Base-by-base conservation (phyloP, 2,888 invertebrate species). In the Acronicta aceris region DNA sequence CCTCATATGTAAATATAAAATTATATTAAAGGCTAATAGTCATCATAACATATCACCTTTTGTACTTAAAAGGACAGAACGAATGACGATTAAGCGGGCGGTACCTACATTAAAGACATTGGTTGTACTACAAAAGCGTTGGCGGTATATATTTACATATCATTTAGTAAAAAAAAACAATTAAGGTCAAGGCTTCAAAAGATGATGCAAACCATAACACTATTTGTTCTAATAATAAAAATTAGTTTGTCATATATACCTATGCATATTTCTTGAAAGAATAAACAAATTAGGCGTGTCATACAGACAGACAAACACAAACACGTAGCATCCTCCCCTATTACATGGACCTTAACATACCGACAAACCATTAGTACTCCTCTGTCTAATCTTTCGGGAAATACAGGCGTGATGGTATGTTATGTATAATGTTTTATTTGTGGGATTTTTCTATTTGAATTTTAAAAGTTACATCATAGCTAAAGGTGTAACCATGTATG, bases 111-210 rank as follows among this genome's bases (percentile, higher is more conserved):
- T 51, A 50, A 58, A 56, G 33, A 43, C 60, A 80, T 81, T 81
- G 79, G 81, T 83, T 82, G 78, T 81, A 76, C 65, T 69, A 71
- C 70, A 63, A 68, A 61, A 61, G 79, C 80, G 87, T 87, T 76
- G 87, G 88, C 74, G 84, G 80, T 59, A 80, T 80, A 76, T 67
- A 87, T 91, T 91, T 82, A 84, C 89, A 91, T 91, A 87, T 81
- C 79, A 82, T 78, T 74, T 83, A 75, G 67, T 79, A 66, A 82
- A 77, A 81, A n/a, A 38, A 84, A 81, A 68, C 74, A 76, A 89
- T 87, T 81, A 81, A 76, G 91, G 92, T 90, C 92, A 92, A 91
- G 93, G 91, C 83, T 77, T 67, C 74, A 62, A 59, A 56, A 55
- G 66, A 73, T 82, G 76, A 81, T 74, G 75, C 76, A 78, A 76